Evolutionary conservation across 2,113 vertebrate species (phyloP).

Genomic region (Lonchura striata): DNA sequence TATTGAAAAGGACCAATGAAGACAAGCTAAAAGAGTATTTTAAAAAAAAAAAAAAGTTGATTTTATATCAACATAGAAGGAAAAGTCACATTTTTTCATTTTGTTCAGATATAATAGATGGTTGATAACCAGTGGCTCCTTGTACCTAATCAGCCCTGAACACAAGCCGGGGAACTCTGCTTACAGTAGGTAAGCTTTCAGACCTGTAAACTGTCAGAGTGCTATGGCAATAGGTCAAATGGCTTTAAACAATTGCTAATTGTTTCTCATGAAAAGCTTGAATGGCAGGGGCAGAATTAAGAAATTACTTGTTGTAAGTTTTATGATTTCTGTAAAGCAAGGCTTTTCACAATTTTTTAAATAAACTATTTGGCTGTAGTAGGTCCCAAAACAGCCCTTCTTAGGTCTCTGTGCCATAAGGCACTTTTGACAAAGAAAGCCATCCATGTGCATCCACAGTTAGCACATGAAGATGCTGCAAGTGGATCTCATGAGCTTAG

Average conservation of each 20-base stretch:
- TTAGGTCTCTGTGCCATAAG: rapidly evolving
- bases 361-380: rapidly evolving
- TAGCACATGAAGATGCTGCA: rapidly evolving
- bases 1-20: neutral
- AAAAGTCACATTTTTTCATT: neutral
- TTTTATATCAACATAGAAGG: neutral
- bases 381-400: rapidly evolving
- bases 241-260: neutral
- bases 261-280: neutral
- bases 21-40: neutral
- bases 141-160: neutral
- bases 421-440: neutral
- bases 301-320: rapidly evolving
- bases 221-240: neutral
- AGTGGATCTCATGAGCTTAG: rapidly evolving
- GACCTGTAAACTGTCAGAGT: neutral
- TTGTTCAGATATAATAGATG: neutral
- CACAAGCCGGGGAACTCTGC: rapidly evolving
- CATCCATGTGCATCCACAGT: rapidly evolving
- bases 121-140: rapidly evolving
- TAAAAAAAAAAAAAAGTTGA: rapidly evolving
- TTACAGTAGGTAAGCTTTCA: rapidly evolving
- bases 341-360: neutral
- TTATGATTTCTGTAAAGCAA: neutral
- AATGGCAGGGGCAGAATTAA: neutral